Conservation (phyloP, 2,797 vertebrate species). For the Melanotaenia trifasciata region DNA sequence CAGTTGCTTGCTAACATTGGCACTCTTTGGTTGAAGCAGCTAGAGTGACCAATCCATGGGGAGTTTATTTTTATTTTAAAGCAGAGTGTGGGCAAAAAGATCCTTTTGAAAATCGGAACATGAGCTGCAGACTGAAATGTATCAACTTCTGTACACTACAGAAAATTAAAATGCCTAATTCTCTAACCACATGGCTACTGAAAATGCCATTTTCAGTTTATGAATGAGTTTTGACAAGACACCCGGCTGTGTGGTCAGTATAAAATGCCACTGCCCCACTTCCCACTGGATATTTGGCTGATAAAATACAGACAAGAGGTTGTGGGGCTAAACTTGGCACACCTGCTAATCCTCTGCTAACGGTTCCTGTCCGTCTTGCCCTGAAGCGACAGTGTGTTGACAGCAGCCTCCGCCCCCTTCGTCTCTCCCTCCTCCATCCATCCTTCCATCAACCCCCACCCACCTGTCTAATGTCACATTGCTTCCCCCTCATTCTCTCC, state of each 20-base stretch:
- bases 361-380: slow-evolving; percentile 88
- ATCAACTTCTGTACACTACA: neutral
- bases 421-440: neutral
- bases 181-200: neutral
- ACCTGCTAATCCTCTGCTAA: slow-evolving; percentile 87
- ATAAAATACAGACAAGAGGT: slow-evolving; percentile 66
- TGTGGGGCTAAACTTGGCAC: slow-evolving; percentile 85
- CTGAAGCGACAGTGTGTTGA: slow-evolving; percentile 79
- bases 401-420: slow-evolving; percentile 83
- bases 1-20: slow-evolving; percentile 31
- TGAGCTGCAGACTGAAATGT: neutral
- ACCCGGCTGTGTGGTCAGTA: slow-evolving; percentile 12
- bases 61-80: neutral
- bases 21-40: slow-evolving; percentile 11
- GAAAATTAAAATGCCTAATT: neutral
- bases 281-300: slow-evolving; percentile 47
- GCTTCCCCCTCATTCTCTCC: slow-evolving; percentile 68
- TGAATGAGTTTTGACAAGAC: slow-evolving; percentile 21
- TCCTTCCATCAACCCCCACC: slow-evolving; percentile 7
- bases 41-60: slow-evolving; percentile 8
- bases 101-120: slow-evolving; percentile 25
- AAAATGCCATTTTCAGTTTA: slow-evolving; percentile 21
- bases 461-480: slow-evolving; percentile 72
- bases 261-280: slow-evolving; percentile 37
- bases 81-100: slow-evolving; percentile 5